Evolutionary conservation across 2,797 vertebrate genomes (phyloP).

Genomic region (Bradypodion pumilum): DNA sequence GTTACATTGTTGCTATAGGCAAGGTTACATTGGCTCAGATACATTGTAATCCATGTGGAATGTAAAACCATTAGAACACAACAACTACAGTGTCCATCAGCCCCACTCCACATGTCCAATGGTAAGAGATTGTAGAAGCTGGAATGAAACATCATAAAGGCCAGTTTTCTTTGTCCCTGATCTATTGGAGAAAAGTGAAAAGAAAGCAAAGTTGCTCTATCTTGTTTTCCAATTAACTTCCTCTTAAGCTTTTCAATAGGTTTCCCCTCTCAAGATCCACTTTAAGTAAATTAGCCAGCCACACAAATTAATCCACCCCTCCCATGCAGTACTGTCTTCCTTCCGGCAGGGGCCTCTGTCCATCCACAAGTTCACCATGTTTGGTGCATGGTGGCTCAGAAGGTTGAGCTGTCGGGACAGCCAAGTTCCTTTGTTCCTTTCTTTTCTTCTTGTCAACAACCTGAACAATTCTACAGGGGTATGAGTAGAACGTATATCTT

Average conservation of each 20-base stretch:
- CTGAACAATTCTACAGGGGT: not conserved
- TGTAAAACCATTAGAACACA: too few species aligned
- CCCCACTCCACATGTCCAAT: too few species aligned
- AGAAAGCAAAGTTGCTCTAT: not conserved
- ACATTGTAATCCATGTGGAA: too few species aligned
- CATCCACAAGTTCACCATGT: constrained; percentile 52
- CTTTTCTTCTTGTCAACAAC: not conserved
- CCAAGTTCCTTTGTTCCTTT: not conserved
- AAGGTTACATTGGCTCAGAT: too few species aligned
- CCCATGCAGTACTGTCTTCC: constrained; percentile 40
- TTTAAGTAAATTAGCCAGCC: not conserved
- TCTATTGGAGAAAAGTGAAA: not conserved
- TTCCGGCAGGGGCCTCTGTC: constrained; percentile 71
- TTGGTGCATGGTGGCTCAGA: not conserved
- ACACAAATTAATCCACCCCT: not conserved
- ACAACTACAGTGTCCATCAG: not conserved
- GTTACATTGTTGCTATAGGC: too few species aligned
- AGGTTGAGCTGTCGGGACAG: not conserved
- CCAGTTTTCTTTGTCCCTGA: too few species aligned
- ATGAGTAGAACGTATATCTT: constrained; percentile 20
- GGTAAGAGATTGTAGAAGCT: too few species aligned
- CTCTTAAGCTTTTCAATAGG: constrained; percentile 18
- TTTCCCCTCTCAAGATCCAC: constrained; percentile 18
- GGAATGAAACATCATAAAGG: too few species aligned
- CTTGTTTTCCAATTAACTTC: constrained; percentile 27